Percentiles rank a stretch among this genome's conserved stretches.
These are phyloP conservation scores for Phyllostomus discolor DNA, from an alignment of 2,113 vertebrate genomes.

Conservation along the genomic window DNA sequence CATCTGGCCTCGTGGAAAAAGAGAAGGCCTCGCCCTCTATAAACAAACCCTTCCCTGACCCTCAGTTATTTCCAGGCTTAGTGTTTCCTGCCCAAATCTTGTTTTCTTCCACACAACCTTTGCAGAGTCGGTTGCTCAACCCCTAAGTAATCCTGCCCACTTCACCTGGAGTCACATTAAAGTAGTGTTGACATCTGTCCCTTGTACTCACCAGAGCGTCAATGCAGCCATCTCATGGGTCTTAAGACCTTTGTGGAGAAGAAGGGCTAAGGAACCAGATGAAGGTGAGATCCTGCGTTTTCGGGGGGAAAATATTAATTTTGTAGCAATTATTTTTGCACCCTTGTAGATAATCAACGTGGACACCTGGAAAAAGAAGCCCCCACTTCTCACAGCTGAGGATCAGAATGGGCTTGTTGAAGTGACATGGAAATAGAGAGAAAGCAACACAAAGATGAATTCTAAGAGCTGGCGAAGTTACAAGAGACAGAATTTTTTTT, in stretches of 20 bases:
- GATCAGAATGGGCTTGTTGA: not conserved
- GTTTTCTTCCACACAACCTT: not conserved
- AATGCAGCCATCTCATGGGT: accelerated
- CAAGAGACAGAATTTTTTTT: not conserved
- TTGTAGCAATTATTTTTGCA: slow-evolving; percentile 55
- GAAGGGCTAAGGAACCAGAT: not conserved
- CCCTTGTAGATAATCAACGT: slow-evolving; percentile 66
- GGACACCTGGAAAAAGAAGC: slow-evolving; percentile 68
- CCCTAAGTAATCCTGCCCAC: not conserved
- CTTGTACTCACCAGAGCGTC: not conserved
- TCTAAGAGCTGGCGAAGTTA: not conserved
- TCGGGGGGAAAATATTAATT: slow-evolving; percentile 63
- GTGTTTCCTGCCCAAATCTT: not conserved
- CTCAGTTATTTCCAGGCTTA: not conserved
- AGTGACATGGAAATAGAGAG: not conserved
- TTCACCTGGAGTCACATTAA: not conserved
- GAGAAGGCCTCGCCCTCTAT: not conserved
- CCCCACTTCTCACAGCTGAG: slow-evolving; percentile 70
- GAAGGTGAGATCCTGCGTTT: slow-evolving; percentile 24
- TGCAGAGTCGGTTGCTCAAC: not conserved
- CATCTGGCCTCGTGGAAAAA: not conserved
- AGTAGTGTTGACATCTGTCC: not conserved
- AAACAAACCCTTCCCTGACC: not conserved
- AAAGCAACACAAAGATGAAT: not conserved
- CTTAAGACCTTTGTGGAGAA: not conserved